Evolutionary conservation across 2,113 vertebrate species (phyloP).

Genomic region (Chinchilla lanigera): DNA sequence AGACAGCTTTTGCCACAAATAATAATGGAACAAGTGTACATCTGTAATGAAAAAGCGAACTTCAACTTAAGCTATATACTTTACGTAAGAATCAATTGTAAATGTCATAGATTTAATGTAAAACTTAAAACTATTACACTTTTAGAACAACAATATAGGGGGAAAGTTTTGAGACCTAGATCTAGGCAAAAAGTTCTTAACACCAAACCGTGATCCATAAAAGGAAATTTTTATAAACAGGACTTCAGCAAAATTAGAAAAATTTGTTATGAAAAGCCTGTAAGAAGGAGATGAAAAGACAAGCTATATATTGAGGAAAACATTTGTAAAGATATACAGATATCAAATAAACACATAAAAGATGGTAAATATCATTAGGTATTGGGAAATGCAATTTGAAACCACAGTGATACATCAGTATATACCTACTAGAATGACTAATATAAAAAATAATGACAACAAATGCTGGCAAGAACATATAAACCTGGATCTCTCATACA

Average conservation of each 20-base stretch:
- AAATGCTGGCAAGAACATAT: not conserved
- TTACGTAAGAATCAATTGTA: conserved; percentile 18
- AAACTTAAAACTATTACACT: not conserved
- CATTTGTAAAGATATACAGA: conserved; percentile 6
- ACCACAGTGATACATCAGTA: not conserved
- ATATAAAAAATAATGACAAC: conserved; percentile 32
- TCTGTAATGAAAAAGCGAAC: not conserved
- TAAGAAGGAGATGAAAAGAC: not conserved
- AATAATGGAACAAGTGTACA: not conserved
- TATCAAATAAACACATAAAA: conserved; percentile 13
- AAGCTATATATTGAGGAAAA: not conserved
- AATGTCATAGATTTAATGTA: not conserved
- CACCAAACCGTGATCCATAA: not conserved
- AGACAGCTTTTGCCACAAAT: conserved; percentile 17
- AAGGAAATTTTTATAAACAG: conserved; percentile 14
- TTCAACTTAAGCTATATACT: not conserved
- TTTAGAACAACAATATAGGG: not conserved
- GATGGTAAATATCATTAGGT: not conserved
- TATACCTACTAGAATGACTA: not conserved
- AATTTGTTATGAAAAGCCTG: not conserved
- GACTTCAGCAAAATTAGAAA: not conserved
- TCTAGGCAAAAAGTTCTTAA: not conserved
- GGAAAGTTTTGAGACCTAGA: not conserved
- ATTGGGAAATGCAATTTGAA: conserved; percentile 40
- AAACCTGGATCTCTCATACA: not conserved